Conservation (phyloP, 1,140 invertebrate genomes). For the Diorhabda sublineata region DNA sequence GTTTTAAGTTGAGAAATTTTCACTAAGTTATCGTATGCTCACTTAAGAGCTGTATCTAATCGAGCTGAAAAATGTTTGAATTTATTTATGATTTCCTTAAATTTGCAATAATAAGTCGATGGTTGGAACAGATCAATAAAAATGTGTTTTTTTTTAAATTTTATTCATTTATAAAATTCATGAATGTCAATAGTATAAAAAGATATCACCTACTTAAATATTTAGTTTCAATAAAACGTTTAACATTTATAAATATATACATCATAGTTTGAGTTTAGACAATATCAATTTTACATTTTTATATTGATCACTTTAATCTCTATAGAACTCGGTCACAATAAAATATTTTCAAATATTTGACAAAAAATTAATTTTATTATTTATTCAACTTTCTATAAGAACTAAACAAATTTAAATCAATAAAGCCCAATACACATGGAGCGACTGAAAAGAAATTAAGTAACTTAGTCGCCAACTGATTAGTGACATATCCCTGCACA, state of each 20-base stretch:
- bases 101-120: too few species aligned
- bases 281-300: constrained; percentile 9
- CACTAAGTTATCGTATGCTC: too few species aligned
- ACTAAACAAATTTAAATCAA: background rate
- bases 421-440: background rate
- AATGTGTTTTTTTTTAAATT: background rate
- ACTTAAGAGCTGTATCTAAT: too few species aligned
- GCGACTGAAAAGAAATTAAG: background rate
- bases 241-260: constrained; percentile 17
- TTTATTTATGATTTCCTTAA: too few species aligned
- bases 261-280: background rate
- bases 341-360: background rate
- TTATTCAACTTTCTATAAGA: background rate
- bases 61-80: too few species aligned
- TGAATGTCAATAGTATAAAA: constrained; percentile 18
- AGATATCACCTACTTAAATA: constrained; percentile 8
- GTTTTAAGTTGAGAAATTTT: too few species aligned
- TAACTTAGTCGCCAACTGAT: too few species aligned
- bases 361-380: background rate
- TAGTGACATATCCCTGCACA: too few species aligned
- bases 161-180: constrained; percentile 3
- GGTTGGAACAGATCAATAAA: too few species aligned
- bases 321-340: background rate
- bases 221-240: constrained; percentile 5
- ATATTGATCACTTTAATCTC: background rate